Percentiles rank a stretch among this genome's conserved stretches.
These are phyloP conservation scores for Cephus sareptanus DNA, from an alignment of 2,888 invertebrate species.

Conservation along the genomic window DNA sequence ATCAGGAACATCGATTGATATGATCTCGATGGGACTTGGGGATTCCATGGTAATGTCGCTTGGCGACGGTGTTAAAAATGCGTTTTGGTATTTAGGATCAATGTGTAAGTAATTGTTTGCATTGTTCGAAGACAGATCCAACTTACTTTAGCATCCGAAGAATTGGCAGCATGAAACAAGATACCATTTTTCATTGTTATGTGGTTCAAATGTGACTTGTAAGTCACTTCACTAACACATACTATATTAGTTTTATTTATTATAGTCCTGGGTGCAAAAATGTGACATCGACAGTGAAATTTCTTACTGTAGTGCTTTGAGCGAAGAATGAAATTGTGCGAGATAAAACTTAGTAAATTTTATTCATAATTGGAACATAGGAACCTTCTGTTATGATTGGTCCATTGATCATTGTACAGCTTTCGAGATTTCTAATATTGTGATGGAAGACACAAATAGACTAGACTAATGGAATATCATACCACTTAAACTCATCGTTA, in stretches of 20 bases:
- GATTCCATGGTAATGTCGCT: slow-evolving; percentile 69
- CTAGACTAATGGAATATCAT: slow-evolving; percentile 32
- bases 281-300: not conserved
- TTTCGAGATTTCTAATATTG: slow-evolving; percentile 4
- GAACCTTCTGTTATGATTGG: not conserved
- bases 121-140: slow-evolving; percentile 54
- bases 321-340: not conserved
- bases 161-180: slow-evolving; percentile 51
- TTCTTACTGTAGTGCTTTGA: not conserved
- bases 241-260: not conserved
- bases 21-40: slow-evolving; percentile 64
- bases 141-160: slow-evolving; percentile 59
- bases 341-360: slow-evolving; percentile 1
- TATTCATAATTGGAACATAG: not conserved
- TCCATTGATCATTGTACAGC: not conserved
- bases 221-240: not conserved
- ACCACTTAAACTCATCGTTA: not conserved
- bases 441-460: slow-evolving; percentile 28
- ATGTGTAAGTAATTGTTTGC: slow-evolving; percentile 55
- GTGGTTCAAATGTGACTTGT: not conserved
- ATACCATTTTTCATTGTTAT: slow-evolving; percentile 39
- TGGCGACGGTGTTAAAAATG: slow-evolving; percentile 69
- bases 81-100: slow-evolving; percentile 53
- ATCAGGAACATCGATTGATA: slow-evolving; percentile 50
- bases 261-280: not conserved